These are phyloP conservation scores for Tapera naevia DNA, from an alignment of 2,797 vertebrate species.

Conservation along the genomic window DNA sequence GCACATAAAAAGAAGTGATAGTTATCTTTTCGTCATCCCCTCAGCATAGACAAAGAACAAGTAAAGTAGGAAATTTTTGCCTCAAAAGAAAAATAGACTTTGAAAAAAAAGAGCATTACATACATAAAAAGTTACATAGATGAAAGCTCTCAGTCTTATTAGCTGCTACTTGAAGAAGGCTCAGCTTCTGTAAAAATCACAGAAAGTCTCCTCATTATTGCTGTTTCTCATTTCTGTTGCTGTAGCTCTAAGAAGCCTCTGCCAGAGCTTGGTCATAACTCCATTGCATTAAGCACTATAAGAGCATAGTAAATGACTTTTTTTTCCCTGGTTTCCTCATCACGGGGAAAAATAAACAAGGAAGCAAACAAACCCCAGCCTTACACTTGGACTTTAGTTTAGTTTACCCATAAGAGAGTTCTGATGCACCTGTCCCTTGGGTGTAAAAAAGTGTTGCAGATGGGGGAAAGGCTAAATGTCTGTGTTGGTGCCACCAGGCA, in stretches of 20 bases:
- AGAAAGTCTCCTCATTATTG: background rate
- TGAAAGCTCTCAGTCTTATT: background rate
- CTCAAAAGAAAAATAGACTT: background rate
- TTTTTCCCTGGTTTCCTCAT: background rate
- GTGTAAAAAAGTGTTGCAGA: background rate
- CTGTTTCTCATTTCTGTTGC: background rate
- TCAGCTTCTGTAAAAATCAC: background rate
- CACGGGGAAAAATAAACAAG: background rate
- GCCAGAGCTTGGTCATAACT: background rate
- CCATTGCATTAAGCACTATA: background rate
- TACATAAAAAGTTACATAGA: background rate
- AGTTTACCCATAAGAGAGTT: background rate
- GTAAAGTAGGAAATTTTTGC: background rate
- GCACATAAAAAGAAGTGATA: background rate
- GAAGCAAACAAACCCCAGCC: background rate
- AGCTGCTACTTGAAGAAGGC: background rate
- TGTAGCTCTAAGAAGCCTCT: background rate
- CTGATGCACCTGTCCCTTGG: background rate
- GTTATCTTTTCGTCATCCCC: background rate
- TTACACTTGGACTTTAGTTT: background rate
- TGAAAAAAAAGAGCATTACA: background rate
- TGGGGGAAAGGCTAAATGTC: background rate
- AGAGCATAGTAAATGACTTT: background rate
- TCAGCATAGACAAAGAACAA: background rate
- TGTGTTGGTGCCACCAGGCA: rapidly evolving